Evolutionary conservation across 2,113 vertebrate species (phyloP).

Genomic region (Pangasianodon gigas): DNA sequence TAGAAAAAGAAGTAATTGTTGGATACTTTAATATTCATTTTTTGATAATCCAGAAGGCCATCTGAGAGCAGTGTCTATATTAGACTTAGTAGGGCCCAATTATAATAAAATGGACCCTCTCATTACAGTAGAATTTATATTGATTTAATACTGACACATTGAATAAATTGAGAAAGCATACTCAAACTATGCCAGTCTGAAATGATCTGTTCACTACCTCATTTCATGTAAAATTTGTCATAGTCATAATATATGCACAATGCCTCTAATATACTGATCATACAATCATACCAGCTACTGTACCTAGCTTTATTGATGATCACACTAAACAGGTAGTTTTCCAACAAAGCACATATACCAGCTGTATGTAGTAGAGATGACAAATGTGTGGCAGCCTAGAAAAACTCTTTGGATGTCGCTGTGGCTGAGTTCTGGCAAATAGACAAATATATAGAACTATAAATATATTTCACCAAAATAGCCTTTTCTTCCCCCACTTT

Average conservation of each 20-base stretch:
- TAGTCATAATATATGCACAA: background rate
- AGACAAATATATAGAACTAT: no score
- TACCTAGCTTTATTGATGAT: no score
- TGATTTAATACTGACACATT: background rate
- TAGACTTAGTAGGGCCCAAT: background rate
- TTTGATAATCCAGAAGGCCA: background rate
- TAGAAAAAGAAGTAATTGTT: background rate
- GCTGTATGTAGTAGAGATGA: no score
- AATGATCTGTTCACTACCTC: background rate
- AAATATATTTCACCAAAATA: no score
- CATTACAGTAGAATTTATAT: background rate
- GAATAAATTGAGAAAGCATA: background rate
- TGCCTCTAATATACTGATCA: background rate
- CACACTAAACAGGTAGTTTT: background rate
- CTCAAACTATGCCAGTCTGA: background rate
- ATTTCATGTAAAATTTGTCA: background rate
- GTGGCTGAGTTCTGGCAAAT: no score
- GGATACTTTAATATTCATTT: background rate
- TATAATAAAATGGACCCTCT: background rate
- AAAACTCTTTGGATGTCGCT: no score
- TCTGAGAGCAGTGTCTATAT: background rate
- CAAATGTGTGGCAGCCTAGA: no score
- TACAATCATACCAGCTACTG: background rate
- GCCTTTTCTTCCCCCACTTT: no score
- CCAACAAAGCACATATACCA: background rate